A percentile compares a stretch with the other conserved stretches of the same genome.
Evolutionary conservation across 1,140 invertebrate genomes (phyloP).

Genomic region (Trichomalopsis sarcophagae): DNA sequence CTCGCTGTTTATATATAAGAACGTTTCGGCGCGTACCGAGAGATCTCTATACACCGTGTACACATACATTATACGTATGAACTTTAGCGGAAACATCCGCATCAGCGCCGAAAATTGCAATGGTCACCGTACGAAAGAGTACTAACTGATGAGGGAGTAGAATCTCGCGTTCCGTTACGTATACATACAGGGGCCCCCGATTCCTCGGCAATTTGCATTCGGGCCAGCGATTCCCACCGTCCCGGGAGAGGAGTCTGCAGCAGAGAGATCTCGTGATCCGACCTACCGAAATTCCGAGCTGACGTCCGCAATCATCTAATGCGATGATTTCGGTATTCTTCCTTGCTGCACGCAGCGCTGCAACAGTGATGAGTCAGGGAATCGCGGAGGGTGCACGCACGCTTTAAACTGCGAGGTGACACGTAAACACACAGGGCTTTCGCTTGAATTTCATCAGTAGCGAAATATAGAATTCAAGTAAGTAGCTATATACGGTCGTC

Average conservation of each 20-base stretch:
- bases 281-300: slow-evolving; percentile 7
- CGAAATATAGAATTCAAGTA: too few relatives aligned
- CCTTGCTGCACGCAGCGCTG: neutral
- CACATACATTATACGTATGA: neutral
- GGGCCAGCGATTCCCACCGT: slow-evolving; percentile 49
- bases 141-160: neutral
- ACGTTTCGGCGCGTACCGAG: too few relatives aligned
- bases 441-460: too few relatives aligned
- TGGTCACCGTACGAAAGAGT: slow-evolving; percentile 25
- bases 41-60: too few relatives aligned
- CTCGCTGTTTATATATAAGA: neutral
- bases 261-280: neutral
- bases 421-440: too few relatives aligned
- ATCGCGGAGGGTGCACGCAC: neutral
- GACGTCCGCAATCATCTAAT: slow-evolving; percentile 47
- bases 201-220: slow-evolving; percentile 45
- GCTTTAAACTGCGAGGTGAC: neutral
- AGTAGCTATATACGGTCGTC: too few relatives aligned
- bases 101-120: slow-evolving; percentile 22
- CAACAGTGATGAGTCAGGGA: neutral
- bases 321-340: slow-evolving; percentile 24
- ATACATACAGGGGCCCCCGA: neutral
- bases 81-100: neutral
- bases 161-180: neutral
- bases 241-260: neutral